A percentile compares a stretch with the other conserved stretches of the same genome.
phyloP scores from a whole-genome alignment of 2,113 vertebrate genomes.

The Nematolebias whitei region DNA sequence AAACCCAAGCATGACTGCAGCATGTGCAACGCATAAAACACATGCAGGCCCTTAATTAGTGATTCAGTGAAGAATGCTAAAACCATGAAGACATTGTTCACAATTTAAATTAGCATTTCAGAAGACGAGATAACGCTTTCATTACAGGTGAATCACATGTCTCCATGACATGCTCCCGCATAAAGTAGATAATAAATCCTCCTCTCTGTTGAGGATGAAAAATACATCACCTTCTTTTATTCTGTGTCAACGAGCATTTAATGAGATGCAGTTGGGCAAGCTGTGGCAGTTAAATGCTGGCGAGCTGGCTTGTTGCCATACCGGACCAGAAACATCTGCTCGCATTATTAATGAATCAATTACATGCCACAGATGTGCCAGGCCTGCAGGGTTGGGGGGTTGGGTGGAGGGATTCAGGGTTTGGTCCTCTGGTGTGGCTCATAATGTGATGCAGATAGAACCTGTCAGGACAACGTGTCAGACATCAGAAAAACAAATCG shows the following conservation, averaged over 20 bases:
- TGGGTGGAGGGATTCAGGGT: slow-evolving; percentile 35
- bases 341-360: slow-evolving; percentile 82
- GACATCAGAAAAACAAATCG: slow-evolving; percentile 6
- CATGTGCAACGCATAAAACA: slow-evolving; percentile 11
- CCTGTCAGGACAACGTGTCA: slow-evolving; percentile 33
- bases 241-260: slow-evolving; percentile 60
- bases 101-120: slow-evolving; percentile 19
- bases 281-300: slow-evolving; percentile 45
- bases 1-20: slow-evolving; percentile 13
- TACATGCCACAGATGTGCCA: slow-evolving; percentile 77
- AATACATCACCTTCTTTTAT: slow-evolving; percentile 37
- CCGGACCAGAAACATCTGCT: slow-evolving; percentile 78
- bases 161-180: background rate
- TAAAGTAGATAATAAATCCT: slow-evolving; percentile 29
- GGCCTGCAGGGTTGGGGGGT: slow-evolving; percentile 52
- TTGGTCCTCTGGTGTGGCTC: slow-evolving; percentile 30
- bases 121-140: slow-evolving; percentile 7
- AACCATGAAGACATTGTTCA: slow-evolving; percentile 4
- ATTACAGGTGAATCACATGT: slow-evolving; percentile 3
- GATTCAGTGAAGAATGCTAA: background rate
- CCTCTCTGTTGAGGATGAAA: slow-evolving; percentile 36
- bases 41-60: background rate
- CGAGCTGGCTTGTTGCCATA: slow-evolving; percentile 54
- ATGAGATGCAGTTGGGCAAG: slow-evolving; percentile 51
- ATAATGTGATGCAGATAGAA: slow-evolving; percentile 51